phyloP scores from a whole-genome alignment of 2,888 invertebrate species.

The Noctuana brunneofusca region DNA sequence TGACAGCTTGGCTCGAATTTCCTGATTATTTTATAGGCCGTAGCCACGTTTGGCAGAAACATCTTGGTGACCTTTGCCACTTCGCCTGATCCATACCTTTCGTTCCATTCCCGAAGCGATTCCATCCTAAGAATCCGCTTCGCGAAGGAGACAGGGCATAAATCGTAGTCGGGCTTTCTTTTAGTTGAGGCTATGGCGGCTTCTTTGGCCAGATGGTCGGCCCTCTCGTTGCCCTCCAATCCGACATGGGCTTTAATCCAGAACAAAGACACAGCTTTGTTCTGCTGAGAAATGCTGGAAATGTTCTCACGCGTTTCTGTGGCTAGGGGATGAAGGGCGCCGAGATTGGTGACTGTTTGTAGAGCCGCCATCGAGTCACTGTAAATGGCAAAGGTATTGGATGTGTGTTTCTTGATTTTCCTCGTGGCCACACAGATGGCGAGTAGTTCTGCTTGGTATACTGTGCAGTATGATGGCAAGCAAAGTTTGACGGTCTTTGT shows the following conservation, averaged over 20 bases:
- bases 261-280: conserved; percentile 24
- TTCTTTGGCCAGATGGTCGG: conserved; percentile 34
- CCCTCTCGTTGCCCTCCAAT: conserved; percentile 34
- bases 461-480: conserved; percentile 30
- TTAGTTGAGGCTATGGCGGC: conserved; percentile 8
- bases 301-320: conserved; percentile 17
- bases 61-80: neutral
- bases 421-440: conserved; percentile 22
- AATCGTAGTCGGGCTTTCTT: neutral
- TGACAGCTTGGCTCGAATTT: neutral
- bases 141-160: conserved; percentile 9
- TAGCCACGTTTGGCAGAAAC: neutral
- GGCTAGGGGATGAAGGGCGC: conserved; percentile 27
- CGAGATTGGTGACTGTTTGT: conserved; percentile 12
- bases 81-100: neutral
- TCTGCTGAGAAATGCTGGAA: neutral
- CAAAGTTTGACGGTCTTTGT: conserved; percentile 25
- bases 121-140: conserved; percentile 14
- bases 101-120: conserved; percentile 31
- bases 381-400: conserved; percentile 6
- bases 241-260: conserved; percentile 39
- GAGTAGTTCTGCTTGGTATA: conserved; percentile 35
- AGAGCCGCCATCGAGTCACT: conserved; percentile 33
- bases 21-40: neutral
- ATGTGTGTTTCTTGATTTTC: neutral